phyloP scores from a whole-genome alignment of 2,888 invertebrate species.

The Zygothrica quintamaculata region DNA sequence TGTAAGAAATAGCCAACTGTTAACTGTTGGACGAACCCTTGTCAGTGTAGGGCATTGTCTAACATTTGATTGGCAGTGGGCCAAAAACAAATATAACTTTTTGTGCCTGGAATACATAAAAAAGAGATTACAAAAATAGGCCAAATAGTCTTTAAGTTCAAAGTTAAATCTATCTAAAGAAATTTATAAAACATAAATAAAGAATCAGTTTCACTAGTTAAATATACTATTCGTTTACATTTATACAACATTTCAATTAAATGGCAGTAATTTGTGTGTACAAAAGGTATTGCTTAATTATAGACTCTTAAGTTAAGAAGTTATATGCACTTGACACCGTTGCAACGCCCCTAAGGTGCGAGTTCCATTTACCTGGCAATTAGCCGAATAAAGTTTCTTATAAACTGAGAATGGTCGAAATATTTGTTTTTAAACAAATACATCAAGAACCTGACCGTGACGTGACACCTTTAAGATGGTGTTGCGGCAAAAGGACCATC shows the following conservation, averaged over 20 bases:
- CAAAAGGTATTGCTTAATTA: conserved; percentile 37
- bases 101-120: conserved; percentile 44
- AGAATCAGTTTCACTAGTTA: too few relatives aligned
- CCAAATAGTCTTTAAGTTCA: too few relatives aligned
- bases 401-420: conserved; percentile 36
- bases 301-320: background rate
- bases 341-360: conserved; percentile 11
- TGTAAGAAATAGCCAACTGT: conserved; percentile 40
- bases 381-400: conserved; percentile 38
- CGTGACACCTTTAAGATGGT: conserved; percentile 21
- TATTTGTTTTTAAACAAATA: conserved; percentile 22
- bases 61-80: conserved; percentile 63
- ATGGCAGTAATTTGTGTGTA: conserved; percentile 49
- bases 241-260: conserved; percentile 45
- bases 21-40: conserved; percentile 42
- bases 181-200: too few relatives aligned
- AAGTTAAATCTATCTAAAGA: too few relatives aligned
- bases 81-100: conserved; percentile 19
- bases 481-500: conserved; percentile 25
- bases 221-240: too few relatives aligned
- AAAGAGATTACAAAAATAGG: conserved; percentile 17
- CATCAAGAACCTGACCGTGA: conserved; percentile 5
- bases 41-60: conserved; percentile 37
- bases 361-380: conserved; percentile 45
- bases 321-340: conserved; percentile 12